These are phyloP conservation scores for Cheilosia grossa DNA, from an alignment of 2,888 invertebrate species.

Conservation along the genomic window DNA sequence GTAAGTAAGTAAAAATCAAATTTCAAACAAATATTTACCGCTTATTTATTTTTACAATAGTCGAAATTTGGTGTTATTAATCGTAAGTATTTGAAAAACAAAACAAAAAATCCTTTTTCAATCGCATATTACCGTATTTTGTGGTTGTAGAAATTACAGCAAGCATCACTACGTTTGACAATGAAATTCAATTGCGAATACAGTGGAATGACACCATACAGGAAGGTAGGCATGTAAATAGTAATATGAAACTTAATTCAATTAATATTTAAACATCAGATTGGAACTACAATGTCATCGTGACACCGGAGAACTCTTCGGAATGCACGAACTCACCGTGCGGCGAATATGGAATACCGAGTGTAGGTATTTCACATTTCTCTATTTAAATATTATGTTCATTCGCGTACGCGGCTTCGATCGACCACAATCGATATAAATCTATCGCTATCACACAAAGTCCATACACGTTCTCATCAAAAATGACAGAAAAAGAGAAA, in stretches of 20 bases:
- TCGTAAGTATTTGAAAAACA: slow-evolving; percentile 36
- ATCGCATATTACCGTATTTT: not conserved
- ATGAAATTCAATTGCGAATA: slow-evolving; percentile 78
- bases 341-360: slow-evolving; percentile 77
- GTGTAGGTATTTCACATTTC: slow-evolving; percentile 51
- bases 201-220: slow-evolving; percentile 80
- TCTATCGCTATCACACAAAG: too few species aligned
- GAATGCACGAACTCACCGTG: slow-evolving; percentile 79
- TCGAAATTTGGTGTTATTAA: slow-evolving; percentile 28
- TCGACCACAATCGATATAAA: too few species aligned
- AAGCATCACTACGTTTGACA: slow-evolving; percentile 77
- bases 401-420: too few species aligned
- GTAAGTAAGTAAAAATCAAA: slow-evolving; percentile 11
- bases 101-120: not conserved
- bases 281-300: slow-evolving; percentile 79
- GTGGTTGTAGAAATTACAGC: slow-evolving; percentile 75
- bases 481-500: too few species aligned
- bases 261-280: slow-evolving; percentile 73
- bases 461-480: too few species aligned
- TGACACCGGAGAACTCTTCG: slow-evolving; percentile 78
- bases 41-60: slow-evolving; percentile 3
- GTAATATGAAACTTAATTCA: too few species aligned
- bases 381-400: too few species aligned
- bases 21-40: not conserved
- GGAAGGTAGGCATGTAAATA: slow-evolving; percentile 75